Conservation (phyloP, 2,797 vertebrate species). For the Sebastes matsubarae region DNA sequence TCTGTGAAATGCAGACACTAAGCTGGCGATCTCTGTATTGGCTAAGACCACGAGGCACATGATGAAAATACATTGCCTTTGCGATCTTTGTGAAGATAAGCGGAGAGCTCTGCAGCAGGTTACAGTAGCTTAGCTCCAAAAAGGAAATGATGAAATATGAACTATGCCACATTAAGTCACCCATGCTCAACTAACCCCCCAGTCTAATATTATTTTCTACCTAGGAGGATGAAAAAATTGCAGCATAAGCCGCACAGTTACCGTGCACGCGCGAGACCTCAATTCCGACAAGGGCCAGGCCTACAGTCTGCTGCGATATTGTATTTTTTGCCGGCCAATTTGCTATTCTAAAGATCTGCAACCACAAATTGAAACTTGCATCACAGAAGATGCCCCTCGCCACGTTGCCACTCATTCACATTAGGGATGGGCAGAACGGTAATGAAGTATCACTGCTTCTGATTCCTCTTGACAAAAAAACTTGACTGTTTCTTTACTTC, state of each 20-base stretch:
- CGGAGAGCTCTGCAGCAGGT: slow-evolving; percentile 50
- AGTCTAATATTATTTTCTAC: slow-evolving; percentile 56
- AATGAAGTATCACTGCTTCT: slow-evolving; percentile 3
- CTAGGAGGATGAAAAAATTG: slow-evolving; percentile 52
- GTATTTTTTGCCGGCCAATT: slow-evolving; percentile 14
- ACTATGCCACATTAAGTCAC: slow-evolving; percentile 54
- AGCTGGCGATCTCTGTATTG: slow-evolving; percentile 65
- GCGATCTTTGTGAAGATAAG: slow-evolving; percentile 62
- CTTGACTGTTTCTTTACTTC: background rate
- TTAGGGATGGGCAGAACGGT: slow-evolving; percentile 3
- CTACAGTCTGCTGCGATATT: slow-evolving; percentile 16
- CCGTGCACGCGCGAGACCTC: slow-evolving; percentile 22
- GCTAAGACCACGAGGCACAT: slow-evolving; percentile 42
- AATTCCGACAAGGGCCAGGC: slow-evolving; percentile 21
- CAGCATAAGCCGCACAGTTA: slow-evolving; percentile 42
- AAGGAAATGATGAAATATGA: slow-evolving; percentile 70
- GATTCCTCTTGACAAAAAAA: slow-evolving; percentile 20
- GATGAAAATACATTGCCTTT: slow-evolving; percentile 67
- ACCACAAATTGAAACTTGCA: background rate
- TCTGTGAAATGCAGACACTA: slow-evolving; percentile 57
- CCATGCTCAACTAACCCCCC: slow-evolving; percentile 32
- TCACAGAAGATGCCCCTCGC: slow-evolving; percentile 1
- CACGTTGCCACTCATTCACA: background rate
- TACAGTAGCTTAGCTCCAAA: slow-evolving; percentile 45
- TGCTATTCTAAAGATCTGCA: slow-evolving; percentile 12